Evolutionary conservation across 2,113 vertebrate genomes (phyloP), one percentile per base, ranked within the genome.

Genomic region (Zosterops pallidus): DNA sequence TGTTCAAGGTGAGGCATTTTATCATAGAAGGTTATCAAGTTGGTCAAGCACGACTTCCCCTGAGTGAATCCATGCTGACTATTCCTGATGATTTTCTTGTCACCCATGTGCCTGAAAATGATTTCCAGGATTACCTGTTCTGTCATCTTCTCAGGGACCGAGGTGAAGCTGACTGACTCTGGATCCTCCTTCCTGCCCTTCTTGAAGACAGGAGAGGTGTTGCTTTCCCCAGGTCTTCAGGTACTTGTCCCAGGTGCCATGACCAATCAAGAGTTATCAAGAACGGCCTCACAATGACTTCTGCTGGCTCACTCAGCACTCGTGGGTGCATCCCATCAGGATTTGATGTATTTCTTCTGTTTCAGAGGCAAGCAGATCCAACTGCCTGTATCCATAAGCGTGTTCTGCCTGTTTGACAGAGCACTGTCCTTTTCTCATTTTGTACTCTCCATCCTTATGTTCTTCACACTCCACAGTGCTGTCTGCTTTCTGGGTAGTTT

Each of bases 401-500:
- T 56, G 35, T 76, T 85, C 82, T 88, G 42, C 74, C 62, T 68
- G 3, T 83, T 62, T 81, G 89, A 90, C 68, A 89, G 76, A 89
- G 57, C 46, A 46, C 77, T n/a, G 44, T 69, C 46, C 37, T 92
- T 69, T 94, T 85, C 72, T 94, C 50, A 74, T 95, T 91, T 77
- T 84, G 62, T 23, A 42, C 49, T 46, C 83, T 84, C 42, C 50
- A 33, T 57, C 64, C 72, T 77, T 70, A 55, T 84, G 50, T 84
- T 92, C 35, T 39, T 91, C 83, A 77, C 72, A 19, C 23, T 89
- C 21, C 81, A 57, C 56, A 33, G 35, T 14, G 59, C 46, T 52
- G 33, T 83, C 81, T 83, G 60, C 25, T 63, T 63, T 59, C 69
- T 70, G 44, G 29, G 64, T 86, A 77, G 29, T 74, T 94, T 89